These are phyloP conservation scores for Cichlasoma orientale DNA, from an alignment of 2,797 vertebrate species.

Conservation along the genomic window DNA sequence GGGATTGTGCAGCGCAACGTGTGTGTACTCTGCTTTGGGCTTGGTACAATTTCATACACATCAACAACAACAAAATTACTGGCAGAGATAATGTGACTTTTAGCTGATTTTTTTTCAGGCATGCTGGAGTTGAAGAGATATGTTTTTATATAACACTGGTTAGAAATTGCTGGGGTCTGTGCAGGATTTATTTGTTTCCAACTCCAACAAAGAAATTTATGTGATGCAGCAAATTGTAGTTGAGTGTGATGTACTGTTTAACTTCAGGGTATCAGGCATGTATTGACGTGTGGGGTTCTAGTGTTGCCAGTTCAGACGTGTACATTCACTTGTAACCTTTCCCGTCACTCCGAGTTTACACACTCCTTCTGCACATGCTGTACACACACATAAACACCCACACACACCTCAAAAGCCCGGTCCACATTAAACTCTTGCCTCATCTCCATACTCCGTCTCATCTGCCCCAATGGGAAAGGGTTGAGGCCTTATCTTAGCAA, in stretches of 20 bases:
- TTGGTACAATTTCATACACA: background rate
- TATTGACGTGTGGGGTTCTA: background rate
- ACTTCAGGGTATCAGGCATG: background rate
- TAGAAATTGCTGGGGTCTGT: background rate
- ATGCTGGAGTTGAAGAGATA: background rate
- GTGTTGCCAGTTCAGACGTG: conserved; percentile 18
- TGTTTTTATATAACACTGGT: background rate
- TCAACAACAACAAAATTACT: background rate
- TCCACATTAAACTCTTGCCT: conserved; percentile 45
- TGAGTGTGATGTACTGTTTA: background rate
- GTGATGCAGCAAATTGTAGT: background rate
- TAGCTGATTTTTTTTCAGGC: background rate
- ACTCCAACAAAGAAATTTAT: background rate
- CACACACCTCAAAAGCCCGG: conserved; percentile 26
- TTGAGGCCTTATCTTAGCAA: conserved; percentile 78
- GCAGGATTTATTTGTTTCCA: background rate
- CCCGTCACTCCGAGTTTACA: conserved; percentile 20
- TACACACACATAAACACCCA: conserved; percentile 13
- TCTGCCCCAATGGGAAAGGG: conserved; percentile 66
- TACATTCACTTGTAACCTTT: conserved; percentile 31
- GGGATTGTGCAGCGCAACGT: background rate
- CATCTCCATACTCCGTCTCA: conserved; percentile 44
- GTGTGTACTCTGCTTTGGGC: background rate
- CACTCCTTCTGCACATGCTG: conserved; percentile 7
- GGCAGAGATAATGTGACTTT: background rate